These are phyloP conservation scores for Parasteatoda lunata DNA, from an alignment of 2,888 invertebrate genomes.

Conservation along the genomic window DNA sequence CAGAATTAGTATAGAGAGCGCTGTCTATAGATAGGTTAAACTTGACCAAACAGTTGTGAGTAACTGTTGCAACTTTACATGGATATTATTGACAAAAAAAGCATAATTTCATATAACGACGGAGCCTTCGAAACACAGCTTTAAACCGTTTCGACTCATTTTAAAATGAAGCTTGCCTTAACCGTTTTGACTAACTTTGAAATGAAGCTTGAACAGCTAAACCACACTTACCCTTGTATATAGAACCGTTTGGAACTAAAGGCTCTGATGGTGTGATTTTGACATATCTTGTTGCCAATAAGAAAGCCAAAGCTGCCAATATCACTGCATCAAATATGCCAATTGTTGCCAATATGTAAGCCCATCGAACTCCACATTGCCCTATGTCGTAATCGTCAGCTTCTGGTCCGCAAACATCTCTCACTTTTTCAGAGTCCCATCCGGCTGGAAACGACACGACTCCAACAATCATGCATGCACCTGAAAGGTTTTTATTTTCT, in stretches of 20 bases:
- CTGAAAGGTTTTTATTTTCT: slow-evolving; percentile 77
- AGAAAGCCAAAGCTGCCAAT: slow-evolving; percentile 92
- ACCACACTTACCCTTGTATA: slow-evolving; percentile 62
- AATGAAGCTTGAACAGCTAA: too few relatives aligned
- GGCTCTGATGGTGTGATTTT: slow-evolving; percentile 76
- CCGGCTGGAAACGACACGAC: slow-evolving; percentile 92
- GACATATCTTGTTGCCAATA: slow-evolving; percentile 91
- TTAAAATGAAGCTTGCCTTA: too few relatives aligned
- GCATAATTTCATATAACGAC: too few relatives aligned
- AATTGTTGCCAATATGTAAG: slow-evolving; percentile 92
- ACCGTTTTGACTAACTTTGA: too few relatives aligned
- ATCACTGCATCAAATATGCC: slow-evolving; percentile 88
- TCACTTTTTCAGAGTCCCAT: slow-evolving; percentile 89
- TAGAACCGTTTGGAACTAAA: slow-evolving; percentile 67
- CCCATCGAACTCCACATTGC: slow-evolving; percentile 92
- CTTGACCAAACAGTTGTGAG: too few relatives aligned
- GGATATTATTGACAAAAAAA: too few relatives aligned
- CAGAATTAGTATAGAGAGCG: too few relatives aligned
- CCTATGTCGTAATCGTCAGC: slow-evolving; percentile 85
- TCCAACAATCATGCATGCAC: slow-evolving; percentile 88
- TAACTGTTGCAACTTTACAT: too few relatives aligned
- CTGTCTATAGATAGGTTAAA: too few relatives aligned
- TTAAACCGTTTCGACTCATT: too few relatives aligned
- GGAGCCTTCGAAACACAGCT: too few relatives aligned
- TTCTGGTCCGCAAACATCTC: slow-evolving; percentile 86